A percentile compares a stretch with the other conserved stretches of the same genome.
phyloP scores from a whole-genome alignment of 2,888 invertebrate genomes.

The Lordiphosa andalusiaca region DNA sequence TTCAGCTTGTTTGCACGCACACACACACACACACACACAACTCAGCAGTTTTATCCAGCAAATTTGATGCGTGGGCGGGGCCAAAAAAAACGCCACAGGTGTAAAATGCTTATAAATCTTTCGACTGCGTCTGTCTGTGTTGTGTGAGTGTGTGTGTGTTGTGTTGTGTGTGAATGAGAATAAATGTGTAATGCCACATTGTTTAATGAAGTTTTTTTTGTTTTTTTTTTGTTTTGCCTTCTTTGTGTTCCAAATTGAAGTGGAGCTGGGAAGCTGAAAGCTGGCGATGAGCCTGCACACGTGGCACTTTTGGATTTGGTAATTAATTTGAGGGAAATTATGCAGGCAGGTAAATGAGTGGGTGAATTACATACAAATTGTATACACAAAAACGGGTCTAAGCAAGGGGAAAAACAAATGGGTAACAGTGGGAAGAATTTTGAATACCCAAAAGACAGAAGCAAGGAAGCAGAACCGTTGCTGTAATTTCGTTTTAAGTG shows the following conservation, averaged over 20 bases:
- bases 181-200: conserved; percentile 51
- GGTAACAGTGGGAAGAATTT: too few relatives aligned
- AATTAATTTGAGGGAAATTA: neutral
- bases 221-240: conserved; percentile 32
- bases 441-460: too few relatives aligned
- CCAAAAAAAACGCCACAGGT: conserved; percentile 45
- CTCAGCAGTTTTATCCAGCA: conserved; percentile 29
- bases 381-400: too few relatives aligned
- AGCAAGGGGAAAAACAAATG: too few relatives aligned
- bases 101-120: conserved; percentile 60
- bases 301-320: conserved; percentile 1
- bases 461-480: too few relatives aligned
- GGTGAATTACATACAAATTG: too few relatives aligned
- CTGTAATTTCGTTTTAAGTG: too few relatives aligned
- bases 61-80: conserved; percentile 15
- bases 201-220: conserved; percentile 58
- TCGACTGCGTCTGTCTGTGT: neutral
- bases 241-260: neutral
- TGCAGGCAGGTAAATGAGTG: neutral
- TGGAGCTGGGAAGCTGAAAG: too few relatives aligned
- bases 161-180: conserved; percentile 34
- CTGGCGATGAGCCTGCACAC: neutral
- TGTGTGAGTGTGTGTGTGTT: conserved; percentile 13
- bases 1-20: conserved; percentile 60
- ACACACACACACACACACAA: conserved; percentile 17